Conservation (phyloP, 2,888 invertebrate species). For the Chloroclysta siterata region DNA sequence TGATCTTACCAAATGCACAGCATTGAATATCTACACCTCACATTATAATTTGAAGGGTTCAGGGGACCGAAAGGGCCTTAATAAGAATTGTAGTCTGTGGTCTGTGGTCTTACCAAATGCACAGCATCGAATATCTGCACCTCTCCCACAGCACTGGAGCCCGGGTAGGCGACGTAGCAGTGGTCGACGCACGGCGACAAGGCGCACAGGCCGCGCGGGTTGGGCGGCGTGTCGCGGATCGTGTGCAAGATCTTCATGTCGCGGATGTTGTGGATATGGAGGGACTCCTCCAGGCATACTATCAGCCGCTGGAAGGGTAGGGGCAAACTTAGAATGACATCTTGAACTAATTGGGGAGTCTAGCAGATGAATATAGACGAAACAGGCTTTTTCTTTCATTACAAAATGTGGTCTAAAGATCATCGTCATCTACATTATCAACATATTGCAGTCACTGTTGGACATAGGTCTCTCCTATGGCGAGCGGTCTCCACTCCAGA, state of each 20-base stretch:
- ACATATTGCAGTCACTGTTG: too few species aligned
- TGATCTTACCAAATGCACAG: conserved; percentile 91
- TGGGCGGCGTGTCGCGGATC: conserved; percentile 98
- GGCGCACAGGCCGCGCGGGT: conserved; percentile 96
- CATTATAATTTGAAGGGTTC: too few species aligned
- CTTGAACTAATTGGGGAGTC: too few species aligned
- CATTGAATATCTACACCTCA: conserved; percentile 98
- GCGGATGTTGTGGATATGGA: conserved; percentile 99
- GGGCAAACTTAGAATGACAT: too few species aligned
- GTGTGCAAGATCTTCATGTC: conserved; percentile 99
- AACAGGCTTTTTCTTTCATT: too few species aligned
- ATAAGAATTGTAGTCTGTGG: too few species aligned
- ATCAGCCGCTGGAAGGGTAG: conserved; percentile 94
- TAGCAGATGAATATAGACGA: too few species aligned
- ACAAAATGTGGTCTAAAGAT: too few species aligned
- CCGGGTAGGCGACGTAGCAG: conserved; percentile 98
- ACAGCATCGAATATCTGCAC: conserved; percentile 97
- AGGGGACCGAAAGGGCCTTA: too few species aligned
- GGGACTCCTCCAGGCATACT: conserved; percentile 98
- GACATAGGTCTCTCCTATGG: too few species aligned
- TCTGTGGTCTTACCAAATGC: conserved; percentile 90
- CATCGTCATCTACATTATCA: too few species aligned
- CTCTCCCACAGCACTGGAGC: conserved; percentile 96
- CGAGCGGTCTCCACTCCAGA: too few species aligned
- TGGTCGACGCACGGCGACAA: conserved; percentile 95